Conservation (phyloP, 2,888 invertebrate genomes). For the Epirrhoe tristata region DNA sequence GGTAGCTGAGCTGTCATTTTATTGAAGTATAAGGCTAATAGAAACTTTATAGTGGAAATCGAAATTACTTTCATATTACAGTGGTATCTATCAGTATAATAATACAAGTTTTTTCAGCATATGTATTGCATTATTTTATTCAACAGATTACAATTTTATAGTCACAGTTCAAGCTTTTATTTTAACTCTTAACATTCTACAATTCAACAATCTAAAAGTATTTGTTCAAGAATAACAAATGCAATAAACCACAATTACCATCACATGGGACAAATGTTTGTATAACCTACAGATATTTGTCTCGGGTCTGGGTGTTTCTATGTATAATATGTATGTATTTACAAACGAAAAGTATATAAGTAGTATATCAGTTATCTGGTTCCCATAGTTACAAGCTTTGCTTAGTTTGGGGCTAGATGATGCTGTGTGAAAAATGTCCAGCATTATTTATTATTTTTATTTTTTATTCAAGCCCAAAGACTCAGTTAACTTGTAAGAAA, state of each 20-base stretch:
- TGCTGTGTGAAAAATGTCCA: too few relatives aligned
- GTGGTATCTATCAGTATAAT: constrained; percentile 51
- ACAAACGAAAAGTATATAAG: too few relatives aligned
- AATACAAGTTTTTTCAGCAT: constrained; percentile 52
- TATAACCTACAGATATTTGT: too few relatives aligned
- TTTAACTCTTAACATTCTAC: constrained; percentile 16
- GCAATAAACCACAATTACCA: not conserved
- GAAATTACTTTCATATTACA: constrained; percentile 38
- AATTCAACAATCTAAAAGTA: not conserved
- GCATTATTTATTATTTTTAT: too few relatives aligned
- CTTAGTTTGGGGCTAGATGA: too few relatives aligned
- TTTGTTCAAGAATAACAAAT: not conserved
- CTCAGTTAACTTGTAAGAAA: not conserved
- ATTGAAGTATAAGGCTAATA: constrained; percentile 11
- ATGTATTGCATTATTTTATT: constrained; percentile 75
- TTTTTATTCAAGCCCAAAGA: not conserved
- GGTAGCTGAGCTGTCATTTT: not conserved
- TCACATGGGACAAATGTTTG: too few relatives aligned
- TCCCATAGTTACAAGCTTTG: too few relatives aligned
- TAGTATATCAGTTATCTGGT: too few relatives aligned
- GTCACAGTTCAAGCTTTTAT: constrained; percentile 63
- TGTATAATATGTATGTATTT: too few relatives aligned
- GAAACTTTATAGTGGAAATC: constrained; percentile 28
- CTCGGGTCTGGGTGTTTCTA: too few relatives aligned
- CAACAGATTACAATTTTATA: constrained; percentile 73